These are phyloP conservation scores for Nematostella vectensis DNA, from an alignment of 92 coral and sea anemone species.

Conservation along the genomic window DNA sequence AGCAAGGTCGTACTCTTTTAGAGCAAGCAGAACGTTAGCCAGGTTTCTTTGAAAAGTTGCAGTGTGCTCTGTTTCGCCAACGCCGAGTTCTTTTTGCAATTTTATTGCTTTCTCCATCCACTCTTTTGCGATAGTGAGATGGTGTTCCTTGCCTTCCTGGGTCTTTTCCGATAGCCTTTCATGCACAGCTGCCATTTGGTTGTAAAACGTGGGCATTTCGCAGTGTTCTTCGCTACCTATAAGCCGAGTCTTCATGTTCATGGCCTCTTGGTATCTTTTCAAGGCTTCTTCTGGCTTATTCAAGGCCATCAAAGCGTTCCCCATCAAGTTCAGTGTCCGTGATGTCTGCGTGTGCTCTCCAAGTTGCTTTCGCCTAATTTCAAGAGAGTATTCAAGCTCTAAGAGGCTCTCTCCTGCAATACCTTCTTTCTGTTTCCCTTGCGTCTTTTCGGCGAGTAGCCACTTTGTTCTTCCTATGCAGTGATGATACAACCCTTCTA, in stretches of 20 bases:
- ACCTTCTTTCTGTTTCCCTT: slow-evolving; percentile 1
- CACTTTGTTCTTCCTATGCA: slow-evolving; percentile 30
- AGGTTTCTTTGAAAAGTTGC: slow-evolving; percentile 47
- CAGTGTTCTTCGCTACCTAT: slow-evolving; percentile 35
- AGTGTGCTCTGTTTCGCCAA: slow-evolving; percentile 39
- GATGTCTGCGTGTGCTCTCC: slow-evolving; percentile 20
- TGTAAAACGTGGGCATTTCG: slow-evolving; percentile 53
- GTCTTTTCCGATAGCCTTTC: slow-evolving; percentile 14
- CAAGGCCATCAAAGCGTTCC: slow-evolving; percentile 32
- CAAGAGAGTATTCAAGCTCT: slow-evolving; percentile 21
- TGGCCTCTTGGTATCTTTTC: slow-evolving; percentile 21
- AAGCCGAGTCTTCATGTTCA: slow-evolving; percentile 24
- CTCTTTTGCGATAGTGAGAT: slow-evolving; percentile 27
- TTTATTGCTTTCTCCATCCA: slow-evolving; percentile 35
- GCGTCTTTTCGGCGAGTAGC: neutral
- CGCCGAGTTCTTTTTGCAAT: slow-evolving; percentile 33
- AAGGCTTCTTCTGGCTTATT: slow-evolving; percentile 14
- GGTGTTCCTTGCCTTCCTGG: slow-evolving; percentile 11
- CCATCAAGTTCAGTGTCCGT: slow-evolving; percentile 51
- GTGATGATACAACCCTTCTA: slow-evolving; percentile 20
- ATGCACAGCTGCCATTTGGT: slow-evolving; percentile 45
- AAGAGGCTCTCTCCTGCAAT: slow-evolving; percentile 3
- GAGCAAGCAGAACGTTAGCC: slow-evolving; percentile 41
- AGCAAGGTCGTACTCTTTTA: slow-evolving; percentile 28
- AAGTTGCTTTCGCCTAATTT: slow-evolving; percentile 4